These are phyloP conservation scores for Eutolmus rufibarbis DNA, from an alignment of 2,888 invertebrate species.

Conservation along the genomic window DNA sequence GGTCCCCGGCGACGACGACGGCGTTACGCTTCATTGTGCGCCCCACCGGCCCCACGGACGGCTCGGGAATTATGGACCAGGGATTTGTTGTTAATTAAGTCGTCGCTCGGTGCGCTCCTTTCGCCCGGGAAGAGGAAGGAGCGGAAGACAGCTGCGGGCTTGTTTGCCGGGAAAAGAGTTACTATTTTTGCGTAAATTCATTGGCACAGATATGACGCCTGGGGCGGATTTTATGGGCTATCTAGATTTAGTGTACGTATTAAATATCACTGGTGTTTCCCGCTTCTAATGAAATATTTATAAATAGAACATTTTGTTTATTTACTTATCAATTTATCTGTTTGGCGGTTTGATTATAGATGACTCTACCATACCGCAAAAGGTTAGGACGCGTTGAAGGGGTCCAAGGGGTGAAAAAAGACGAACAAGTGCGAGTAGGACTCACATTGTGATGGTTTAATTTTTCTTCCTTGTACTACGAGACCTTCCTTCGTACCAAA, in stretches of 20 bases:
- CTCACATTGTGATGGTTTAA: too few relatives aligned
- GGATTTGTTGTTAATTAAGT: slow-evolving; percentile 37
- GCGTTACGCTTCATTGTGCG: slow-evolving; percentile 14
- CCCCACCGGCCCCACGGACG: not conserved
- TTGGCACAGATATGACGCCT: not conserved
- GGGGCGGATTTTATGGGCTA: not conserved
- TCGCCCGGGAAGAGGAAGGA: not conserved
- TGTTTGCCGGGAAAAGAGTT: not conserved
- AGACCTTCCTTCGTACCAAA: too few relatives aligned
- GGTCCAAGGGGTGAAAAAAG: too few relatives aligned
- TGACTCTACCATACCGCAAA: too few relatives aligned
- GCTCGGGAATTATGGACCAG: slow-evolving; percentile 25
- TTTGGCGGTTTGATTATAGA: too few relatives aligned
- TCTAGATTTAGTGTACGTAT: not conserved
- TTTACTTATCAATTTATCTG: too few relatives aligned
- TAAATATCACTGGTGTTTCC: not conserved
- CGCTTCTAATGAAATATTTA: not conserved
- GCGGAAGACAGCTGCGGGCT: not conserved
- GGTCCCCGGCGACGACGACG: not conserved
- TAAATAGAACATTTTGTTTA: not conserved
- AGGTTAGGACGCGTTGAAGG: too few relatives aligned
- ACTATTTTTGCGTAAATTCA: not conserved
- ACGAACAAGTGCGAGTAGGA: too few relatives aligned
- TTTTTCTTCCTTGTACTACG: too few relatives aligned
- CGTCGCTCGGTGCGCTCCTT: not conserved